A percentile compares a stretch with the other conserved stretches of the same genome.
phyloP scores from a whole-genome alignment of 2,797 vertebrate genomes.

The Silurus aristotelis region DNA sequence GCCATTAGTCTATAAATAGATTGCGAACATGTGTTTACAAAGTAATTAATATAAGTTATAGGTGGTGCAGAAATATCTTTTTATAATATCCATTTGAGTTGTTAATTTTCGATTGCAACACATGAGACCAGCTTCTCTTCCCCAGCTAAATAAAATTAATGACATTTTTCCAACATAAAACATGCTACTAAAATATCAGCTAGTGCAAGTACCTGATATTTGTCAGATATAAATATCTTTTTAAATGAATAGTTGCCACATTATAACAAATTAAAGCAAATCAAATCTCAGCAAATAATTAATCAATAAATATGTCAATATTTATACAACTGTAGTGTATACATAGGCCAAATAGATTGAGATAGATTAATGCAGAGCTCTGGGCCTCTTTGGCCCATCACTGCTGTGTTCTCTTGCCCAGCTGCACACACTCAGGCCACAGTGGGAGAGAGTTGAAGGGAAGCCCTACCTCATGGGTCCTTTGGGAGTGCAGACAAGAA shows the following conservation, averaged over 20 bases:
- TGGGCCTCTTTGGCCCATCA: constrained; percentile 36
- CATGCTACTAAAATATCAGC: not conserved
- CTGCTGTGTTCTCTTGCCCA: constrained; percentile 19
- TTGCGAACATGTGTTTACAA: not conserved
- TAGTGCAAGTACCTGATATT: not conserved
- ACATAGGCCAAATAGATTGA: constrained; percentile 12
- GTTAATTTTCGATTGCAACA: not conserved
- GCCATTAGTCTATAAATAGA: not conserved
- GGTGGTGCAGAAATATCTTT: not conserved
- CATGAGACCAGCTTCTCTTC: not conserved
- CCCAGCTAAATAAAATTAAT: not conserved
- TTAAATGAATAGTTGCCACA: not conserved
- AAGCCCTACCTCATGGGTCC: constrained; percentile 43
- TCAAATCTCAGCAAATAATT: not conserved
- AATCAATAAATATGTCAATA: constrained; percentile 4
- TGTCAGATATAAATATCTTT: constrained; percentile 1
- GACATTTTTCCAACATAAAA: not conserved
- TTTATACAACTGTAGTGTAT: constrained; percentile 31
- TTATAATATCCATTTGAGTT: not conserved
- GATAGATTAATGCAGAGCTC: constrained; percentile 34
- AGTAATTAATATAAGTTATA: not conserved
- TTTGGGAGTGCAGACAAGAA: constrained; percentile 53
- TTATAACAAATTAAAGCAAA: not conserved
- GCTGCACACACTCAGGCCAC: constrained; percentile 49
- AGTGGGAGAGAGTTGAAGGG: constrained; percentile 45